These are phyloP conservation scores for Cichladusa arquata DNA, from an alignment of 2,113 vertebrate genomes.

Conservation along the genomic window DNA sequence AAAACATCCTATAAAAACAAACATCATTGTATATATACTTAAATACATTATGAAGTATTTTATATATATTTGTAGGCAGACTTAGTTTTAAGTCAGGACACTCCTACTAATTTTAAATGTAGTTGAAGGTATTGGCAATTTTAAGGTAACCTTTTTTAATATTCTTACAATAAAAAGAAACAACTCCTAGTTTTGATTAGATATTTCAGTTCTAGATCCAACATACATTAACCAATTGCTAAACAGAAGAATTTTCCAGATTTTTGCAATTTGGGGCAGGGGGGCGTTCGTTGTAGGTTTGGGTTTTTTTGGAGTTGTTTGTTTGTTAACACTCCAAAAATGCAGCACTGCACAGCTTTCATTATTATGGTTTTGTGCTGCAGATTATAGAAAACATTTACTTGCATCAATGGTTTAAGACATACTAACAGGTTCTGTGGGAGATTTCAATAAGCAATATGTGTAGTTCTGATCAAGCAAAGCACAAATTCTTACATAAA, in stretches of 20 bases:
- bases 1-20: background rate
- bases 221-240: background rate
- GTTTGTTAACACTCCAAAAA: background rate
- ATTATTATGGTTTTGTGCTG: background rate
- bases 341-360: background rate
- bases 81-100: background rate
- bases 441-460: background rate
- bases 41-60: background rate
- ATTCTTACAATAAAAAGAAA: background rate
- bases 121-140: background rate
- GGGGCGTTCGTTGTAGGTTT: fast-evolving
- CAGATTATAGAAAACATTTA: background rate
- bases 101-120: background rate
- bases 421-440: background rate
- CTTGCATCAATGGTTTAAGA: background rate
- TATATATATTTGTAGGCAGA: background rate
- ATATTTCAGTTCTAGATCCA: background rate
- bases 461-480: background rate
- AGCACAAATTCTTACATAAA: fast-evolving
- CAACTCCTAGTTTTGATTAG: background rate
- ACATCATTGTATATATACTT: background rate
- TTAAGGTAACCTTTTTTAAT: background rate
- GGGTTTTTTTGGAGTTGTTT: fast-evolving
- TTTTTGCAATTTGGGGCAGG: background rate
- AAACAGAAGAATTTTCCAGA: background rate